phyloP scores from a whole-genome alignment of 2,113 vertebrate genomes.

The Rhinoderma darwinii region DNA sequence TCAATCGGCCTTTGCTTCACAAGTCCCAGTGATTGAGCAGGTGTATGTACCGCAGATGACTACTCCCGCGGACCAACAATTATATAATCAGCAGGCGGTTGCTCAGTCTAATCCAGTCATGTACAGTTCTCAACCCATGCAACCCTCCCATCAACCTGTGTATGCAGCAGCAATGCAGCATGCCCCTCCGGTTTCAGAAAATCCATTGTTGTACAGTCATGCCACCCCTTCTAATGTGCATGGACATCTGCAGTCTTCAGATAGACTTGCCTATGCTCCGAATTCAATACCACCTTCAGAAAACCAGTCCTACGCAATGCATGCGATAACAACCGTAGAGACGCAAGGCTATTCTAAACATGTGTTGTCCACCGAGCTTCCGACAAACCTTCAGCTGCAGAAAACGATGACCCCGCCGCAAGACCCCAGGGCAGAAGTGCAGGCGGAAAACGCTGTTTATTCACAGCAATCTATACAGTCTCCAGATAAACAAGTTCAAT shows the following conservation, averaged over 20 bases:
- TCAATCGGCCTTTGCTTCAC: not conserved
- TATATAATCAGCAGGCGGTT: not conserved
- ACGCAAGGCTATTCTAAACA: conserved; percentile 34
- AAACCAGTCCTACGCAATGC: conserved; percentile 47
- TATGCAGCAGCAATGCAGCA: conserved; percentile 27
- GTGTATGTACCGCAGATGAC: not conserved
- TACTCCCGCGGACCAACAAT: not conserved
- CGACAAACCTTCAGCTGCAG: conserved; percentile 37
- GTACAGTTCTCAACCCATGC: conserved; percentile 17
- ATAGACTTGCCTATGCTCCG: conserved; percentile 20
- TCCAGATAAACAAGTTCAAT: conserved; percentile 54
- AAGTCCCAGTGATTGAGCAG: not conserved
- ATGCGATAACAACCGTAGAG: conserved; percentile 36
- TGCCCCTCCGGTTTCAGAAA: not conserved
- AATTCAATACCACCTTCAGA: conserved; percentile 23
- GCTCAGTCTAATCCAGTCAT: not conserved
- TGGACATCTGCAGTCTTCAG: conserved; percentile 5
- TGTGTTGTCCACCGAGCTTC: conserved; percentile 51
- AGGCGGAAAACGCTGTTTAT: conserved; percentile 58
- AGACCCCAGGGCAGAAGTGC: conserved; percentile 59
- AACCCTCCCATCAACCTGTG: not conserved
- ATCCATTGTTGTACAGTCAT: not conserved
- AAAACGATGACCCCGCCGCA: conserved; percentile 42
- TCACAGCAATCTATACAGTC: conserved; percentile 58
- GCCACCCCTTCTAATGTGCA: not conserved